Percentiles rank a stretch among this genome's conserved stretches.
Conservation (phyloP, 2,888 invertebrate genomes). For the Ormyrus labotus region DNA sequence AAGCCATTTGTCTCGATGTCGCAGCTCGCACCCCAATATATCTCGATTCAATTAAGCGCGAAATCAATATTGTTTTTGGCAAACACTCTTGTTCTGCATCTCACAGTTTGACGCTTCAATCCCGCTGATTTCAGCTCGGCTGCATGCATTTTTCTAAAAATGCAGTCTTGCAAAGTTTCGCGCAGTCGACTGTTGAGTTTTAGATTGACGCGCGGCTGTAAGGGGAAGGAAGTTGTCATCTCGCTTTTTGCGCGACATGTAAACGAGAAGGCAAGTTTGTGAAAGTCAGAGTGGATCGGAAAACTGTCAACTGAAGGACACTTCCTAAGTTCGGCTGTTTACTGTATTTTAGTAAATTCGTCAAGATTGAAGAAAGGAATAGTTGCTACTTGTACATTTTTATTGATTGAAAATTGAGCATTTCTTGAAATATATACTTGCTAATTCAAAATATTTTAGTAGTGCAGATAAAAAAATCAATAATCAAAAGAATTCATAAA, state of each 20-base stretch:
- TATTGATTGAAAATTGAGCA: too few relatives aligned
- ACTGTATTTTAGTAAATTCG: too few relatives aligned
- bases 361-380: too few relatives aligned
- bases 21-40: slow-evolving; percentile 14
- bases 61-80: slow-evolving; percentile 44
- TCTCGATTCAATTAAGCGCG: slow-evolving; percentile 19
- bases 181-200: neutral
- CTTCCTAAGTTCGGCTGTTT: too few relatives aligned
- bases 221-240: slow-evolving; percentile 22
- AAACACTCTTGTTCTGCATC: neutral
- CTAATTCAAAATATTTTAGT: too few relatives aligned
- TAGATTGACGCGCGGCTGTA: neutral
- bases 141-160: neutral
- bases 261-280: slow-evolving; percentile 17
- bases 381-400: too few relatives aligned
- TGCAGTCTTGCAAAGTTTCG: neutral
- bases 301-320: slow-evolving; percentile 7
- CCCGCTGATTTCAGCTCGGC: neutral
- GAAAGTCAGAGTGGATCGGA: neutral
- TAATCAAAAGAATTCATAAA: too few relatives aligned
- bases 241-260: neutral
- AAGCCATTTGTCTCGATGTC: slow-evolving; percentile 46
- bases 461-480: too few relatives aligned
- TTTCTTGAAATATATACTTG: too few relatives aligned
- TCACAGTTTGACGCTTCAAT: neutral